Percentiles rank a stretch among this genome's conserved stretches.
phyloP scores from a whole-genome alignment of 2,888 invertebrate genomes.

The Pristionchus japonicus region DNA sequence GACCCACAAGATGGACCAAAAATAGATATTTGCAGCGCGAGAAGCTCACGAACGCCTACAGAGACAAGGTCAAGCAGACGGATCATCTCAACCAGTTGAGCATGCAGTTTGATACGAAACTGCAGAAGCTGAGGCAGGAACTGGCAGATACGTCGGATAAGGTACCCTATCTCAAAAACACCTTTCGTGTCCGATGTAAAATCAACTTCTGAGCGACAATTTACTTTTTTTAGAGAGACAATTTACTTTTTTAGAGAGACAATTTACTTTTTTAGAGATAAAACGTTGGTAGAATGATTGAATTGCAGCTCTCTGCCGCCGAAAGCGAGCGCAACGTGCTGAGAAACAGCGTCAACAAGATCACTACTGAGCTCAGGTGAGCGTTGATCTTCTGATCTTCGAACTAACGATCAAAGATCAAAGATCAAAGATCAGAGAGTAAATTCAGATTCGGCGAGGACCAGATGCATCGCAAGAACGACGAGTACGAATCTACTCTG shows the following conservation, averaged over 20 bases:
- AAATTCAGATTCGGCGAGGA: slow-evolving; percentile 68
- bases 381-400: too few relatives aligned
- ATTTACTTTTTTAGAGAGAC: too few relatives aligned
- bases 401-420: too few relatives aligned
- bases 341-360: slow-evolving; percentile 63
- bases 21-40: slow-evolving; percentile 10
- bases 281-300: not conserved
- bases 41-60: slow-evolving; percentile 68
- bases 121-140: slow-evolving; percentile 68
- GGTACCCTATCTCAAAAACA: too few relatives aligned
- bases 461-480: slow-evolving; percentile 73
- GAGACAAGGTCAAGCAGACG: slow-evolving; percentile 72
- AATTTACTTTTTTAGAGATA: not conserved
- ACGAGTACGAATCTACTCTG: slow-evolving; percentile 71
- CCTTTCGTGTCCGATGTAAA: too few relatives aligned
- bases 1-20: not conserved
- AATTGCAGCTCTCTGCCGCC: slow-evolving; percentile 64
- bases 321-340: slow-evolving; percentile 69
- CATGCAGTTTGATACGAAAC: slow-evolving; percentile 67
- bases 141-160: slow-evolving; percentile 71
- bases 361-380: slow-evolving; percentile 68
- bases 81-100: slow-evolving; percentile 70
- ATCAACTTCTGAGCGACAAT: too few relatives aligned
- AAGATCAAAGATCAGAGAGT: too few relatives aligned
- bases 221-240: too few relatives aligned